phyloP scores from a whole-genome alignment of 2,113 vertebrate genomes.

The Hippolais icterina region DNA sequence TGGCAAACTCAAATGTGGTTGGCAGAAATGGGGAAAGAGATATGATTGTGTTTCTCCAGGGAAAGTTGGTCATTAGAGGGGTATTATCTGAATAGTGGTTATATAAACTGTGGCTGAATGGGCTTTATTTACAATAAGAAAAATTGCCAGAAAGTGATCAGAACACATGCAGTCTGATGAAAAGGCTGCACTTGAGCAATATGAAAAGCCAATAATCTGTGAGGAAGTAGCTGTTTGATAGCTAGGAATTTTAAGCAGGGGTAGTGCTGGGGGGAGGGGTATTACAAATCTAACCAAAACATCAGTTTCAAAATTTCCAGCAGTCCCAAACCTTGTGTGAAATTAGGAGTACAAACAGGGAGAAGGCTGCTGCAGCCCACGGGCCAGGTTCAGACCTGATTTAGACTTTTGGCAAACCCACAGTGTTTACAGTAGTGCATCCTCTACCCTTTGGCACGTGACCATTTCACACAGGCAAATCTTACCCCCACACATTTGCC shows the following conservation, averaged over 20 bases:
- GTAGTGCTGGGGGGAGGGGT: background rate
- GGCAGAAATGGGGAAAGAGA: background rate
- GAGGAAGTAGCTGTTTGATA: slow-evolving; percentile 35
- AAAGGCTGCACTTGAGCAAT: slow-evolving; percentile 54
- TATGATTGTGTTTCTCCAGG: slow-evolving; percentile 31
- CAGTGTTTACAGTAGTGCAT: background rate
- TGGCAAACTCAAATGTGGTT: slow-evolving; percentile 22
- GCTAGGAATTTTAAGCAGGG: slow-evolving; percentile 48
- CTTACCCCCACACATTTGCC: background rate
- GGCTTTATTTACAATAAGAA: slow-evolving; percentile 54
- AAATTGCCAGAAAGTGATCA: slow-evolving; percentile 63
- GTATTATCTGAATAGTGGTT: slow-evolving; percentile 52
- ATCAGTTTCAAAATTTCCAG: background rate
- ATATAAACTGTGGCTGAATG: slow-evolving; percentile 54
- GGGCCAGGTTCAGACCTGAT: background rate
- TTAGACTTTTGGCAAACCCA: background rate
- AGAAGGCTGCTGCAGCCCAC: background rate
- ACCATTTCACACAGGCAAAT: background rate
- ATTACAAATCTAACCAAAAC: slow-evolving; percentile 1
- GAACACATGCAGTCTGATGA: slow-evolving; percentile 34
- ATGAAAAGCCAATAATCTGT: slow-evolving; percentile 59
- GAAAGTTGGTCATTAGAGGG: slow-evolving; percentile 56
- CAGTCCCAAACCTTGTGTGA: background rate
- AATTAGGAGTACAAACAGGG: background rate
- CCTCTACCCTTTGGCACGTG: background rate